Conservation (phyloP, 2,797 vertebrate genomes). For the Cuniculus paca region DNA sequence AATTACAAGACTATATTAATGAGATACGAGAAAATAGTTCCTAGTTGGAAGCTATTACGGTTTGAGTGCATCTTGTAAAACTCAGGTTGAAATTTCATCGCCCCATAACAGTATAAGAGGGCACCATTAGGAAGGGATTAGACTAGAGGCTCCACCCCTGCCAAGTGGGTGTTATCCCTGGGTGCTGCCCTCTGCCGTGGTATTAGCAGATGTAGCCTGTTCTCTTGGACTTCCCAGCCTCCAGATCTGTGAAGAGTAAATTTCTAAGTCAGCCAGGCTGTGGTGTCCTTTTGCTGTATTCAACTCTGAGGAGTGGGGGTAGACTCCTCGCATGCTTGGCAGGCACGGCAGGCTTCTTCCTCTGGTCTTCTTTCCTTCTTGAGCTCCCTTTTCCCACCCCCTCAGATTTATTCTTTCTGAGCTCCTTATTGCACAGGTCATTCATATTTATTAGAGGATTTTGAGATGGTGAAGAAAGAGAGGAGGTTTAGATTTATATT, state of each 20-base stretch:
- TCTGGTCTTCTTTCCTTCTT: not conserved
- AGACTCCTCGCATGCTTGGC: not conserved
- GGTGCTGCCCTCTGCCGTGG: not conserved
- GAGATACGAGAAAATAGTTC: constrained; percentile 46
- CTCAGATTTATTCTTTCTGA: not conserved
- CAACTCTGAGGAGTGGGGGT: not conserved
- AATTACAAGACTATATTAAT: too few species aligned
- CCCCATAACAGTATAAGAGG: not conserved
- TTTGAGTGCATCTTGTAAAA: not conserved
- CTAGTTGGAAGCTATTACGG: not conserved
- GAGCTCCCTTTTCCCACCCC: not conserved
- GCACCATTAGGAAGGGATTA: not conserved
- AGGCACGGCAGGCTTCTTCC: not conserved
- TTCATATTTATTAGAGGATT: constrained; percentile 15
- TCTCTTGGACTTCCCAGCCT: not conserved
- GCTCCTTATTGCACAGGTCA: constrained; percentile 8
- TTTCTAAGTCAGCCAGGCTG: not conserved
- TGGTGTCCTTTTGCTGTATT: not conserved
- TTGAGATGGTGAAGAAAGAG: constrained; percentile 48
- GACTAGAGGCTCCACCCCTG: not conserved
- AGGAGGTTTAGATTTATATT: constrained; percentile 41
- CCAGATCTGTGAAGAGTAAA: not conserved
- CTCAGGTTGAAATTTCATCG: not conserved
- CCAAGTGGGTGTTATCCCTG: not conserved
- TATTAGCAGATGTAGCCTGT: not conserved